These are phyloP conservation scores for Leptopilina clavipes DNA, from an alignment of 1,140 invertebrate genomes.

Conservation along the genomic window DNA sequence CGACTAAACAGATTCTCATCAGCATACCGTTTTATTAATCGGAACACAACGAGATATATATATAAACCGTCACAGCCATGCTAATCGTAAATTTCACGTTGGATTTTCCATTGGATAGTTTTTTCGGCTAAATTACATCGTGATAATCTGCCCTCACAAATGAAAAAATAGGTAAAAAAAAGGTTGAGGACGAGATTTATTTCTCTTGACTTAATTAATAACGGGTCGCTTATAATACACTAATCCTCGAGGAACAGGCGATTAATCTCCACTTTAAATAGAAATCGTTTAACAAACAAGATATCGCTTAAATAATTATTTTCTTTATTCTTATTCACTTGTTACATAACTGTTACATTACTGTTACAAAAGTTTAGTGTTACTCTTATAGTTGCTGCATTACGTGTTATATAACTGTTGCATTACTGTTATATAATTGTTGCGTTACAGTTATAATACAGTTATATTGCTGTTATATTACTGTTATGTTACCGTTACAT, in stretches of 20 bases:
- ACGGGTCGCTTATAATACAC: background rate
- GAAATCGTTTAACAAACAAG: background rate
- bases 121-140: slow-evolving; percentile 18
- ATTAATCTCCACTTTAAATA: slow-evolving; percentile 4
- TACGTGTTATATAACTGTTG: too few species aligned
- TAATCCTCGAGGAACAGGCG: background rate
- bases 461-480: too few species aligned
- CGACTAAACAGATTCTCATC: slow-evolving; percentile 26
- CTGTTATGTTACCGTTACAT: too few species aligned
- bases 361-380: too few species aligned
- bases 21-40: background rate
- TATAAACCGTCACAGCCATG: slow-evolving; percentile 11
- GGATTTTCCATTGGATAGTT: slow-evolving; percentile 28
- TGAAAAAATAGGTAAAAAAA: background rate
- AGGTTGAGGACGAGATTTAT: background rate
- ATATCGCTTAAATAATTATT: too few species aligned
- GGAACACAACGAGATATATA: background rate
- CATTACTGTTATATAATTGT: too few species aligned
- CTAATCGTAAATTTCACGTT: slow-evolving; percentile 21
- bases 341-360: too few species aligned
- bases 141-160: background rate
- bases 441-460: too few species aligned
- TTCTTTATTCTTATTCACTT: too few species aligned
- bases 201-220: slow-evolving; percentile 18
- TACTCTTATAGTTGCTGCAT: too few species aligned